Base-by-base conservation (phyloP, 1,140 invertebrate genomes). In the Bombus cullumanus region DNA sequence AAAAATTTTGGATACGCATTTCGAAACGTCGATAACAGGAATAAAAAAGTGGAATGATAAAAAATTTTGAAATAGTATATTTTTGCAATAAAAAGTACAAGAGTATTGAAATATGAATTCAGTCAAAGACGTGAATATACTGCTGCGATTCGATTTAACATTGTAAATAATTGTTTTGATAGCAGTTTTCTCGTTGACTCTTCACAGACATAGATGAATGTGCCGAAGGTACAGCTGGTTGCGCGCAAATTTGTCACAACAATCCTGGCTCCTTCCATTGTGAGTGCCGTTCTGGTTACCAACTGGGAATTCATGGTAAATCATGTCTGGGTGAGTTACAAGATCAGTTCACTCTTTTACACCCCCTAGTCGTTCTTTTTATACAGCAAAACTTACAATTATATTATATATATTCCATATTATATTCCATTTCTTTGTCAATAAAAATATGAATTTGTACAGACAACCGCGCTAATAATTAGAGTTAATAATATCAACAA, bases 181-280 rank as follows among this genome's bases (percentile, higher is more conserved):
- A 59, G 57, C n/a, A 31, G 47, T 41, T 31, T 53, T n/a, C 9
- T 57, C 15, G 31, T 62, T 53, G 18, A 28, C 66, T 73, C 62
- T 90, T 95, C 93, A n/a, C 91, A 98, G 98, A 98, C 95, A 97
- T 98, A 88, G 96, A 99, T 92, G 98, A 98, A 95, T 99, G 98
- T 91, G 94, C 95, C 12, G 95, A 96, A 78, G 96, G 95, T 13
- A 96, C 96, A 85, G 96, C 97, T 15, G 96, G 96, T 80, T 97
- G 97, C 86, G 97, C 96, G 0, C 92, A 95, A 85, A 93, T 94
- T 79, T 96, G 96, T 89, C 94, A 92, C 81, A 96, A 96, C 91
- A 94, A 95, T 84, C 93, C 91, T 47, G 96, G 96, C 66, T 95
- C 95, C 53, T 96, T 95, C 78, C 94, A 94, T 41, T 95, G 95